Base-by-base conservation (phyloP, 1,140 invertebrate genomes). In the Babylonia areolata region DNA sequence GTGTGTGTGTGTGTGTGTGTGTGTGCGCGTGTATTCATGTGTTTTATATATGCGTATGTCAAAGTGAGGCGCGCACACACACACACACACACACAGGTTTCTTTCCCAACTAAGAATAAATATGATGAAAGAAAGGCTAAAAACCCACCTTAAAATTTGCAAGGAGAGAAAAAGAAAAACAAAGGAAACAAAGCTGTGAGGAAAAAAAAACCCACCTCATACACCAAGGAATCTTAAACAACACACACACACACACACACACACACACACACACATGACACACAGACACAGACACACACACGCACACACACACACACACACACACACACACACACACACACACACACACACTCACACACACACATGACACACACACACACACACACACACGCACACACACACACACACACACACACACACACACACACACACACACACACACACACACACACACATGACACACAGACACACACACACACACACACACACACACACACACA, bases 401-500 rank as follows among this genome's bases (percentile, higher is more conserved):
- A 81, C 42, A 51, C 31, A 42, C 33, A 31, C 80, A 54, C 54
- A 35, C 39, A 51, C 42, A 81, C 33, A 33, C 58, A 33, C 80
- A 35, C 33, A 37, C 46, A 51, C 79, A 51, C 46, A 46, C 79
- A 37, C 46, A 73, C 71, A 73, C 71, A 73, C 71, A 73, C 71
- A 73, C 71, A 73, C 33, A 35, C 71, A 73, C 31, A 17, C 71
- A 35, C 71, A 1, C 33, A 35, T 31, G 28, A 73, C 71, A 73
- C n/a, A 73, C n/a, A 31, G 31, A 31, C n/a, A 31, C 9, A 73
- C 71, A 73, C 2, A 73, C 71, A 73, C n/a, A 73, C 71, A 73
- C n/a, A 73, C 71, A 73, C n/a, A 73, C n/a, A 73, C n/a, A 73
- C 71, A 73, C n/a, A 73, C n/a, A 73, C n/a, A 73, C 71, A 73